A percentile compares a stretch with the other conserved stretches of the same genome.
Evolutionary conservation across 2,888 invertebrate genomes (phyloP).

Genomic region (Cartodere bifasciata): DNA sequence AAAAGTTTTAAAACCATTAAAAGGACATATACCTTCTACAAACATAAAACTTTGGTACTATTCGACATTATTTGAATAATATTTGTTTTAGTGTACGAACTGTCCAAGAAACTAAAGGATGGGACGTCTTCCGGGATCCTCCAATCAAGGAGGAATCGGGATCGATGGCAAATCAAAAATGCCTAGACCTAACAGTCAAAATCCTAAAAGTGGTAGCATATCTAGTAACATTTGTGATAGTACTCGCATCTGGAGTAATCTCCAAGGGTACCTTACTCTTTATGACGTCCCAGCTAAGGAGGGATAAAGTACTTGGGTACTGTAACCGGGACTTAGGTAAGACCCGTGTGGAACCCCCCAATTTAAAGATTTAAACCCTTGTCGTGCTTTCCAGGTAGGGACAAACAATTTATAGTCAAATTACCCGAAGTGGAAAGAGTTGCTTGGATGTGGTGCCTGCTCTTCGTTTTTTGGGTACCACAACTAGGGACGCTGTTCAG

Average conservation of each 20-base stretch:
- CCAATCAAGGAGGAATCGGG: slow-evolving; percentile 81
- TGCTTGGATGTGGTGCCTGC: slow-evolving; percentile 85
- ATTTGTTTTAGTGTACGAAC: slow-evolving; percentile 53
- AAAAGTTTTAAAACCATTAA: too few relatives aligned
- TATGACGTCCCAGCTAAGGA: slow-evolving; percentile 81
- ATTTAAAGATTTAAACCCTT: not conserved
- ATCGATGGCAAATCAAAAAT: slow-evolving; percentile 78
- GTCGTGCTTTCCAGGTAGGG: slow-evolving; percentile 51
- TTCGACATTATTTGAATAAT: too few relatives aligned
- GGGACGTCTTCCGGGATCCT: slow-evolving; percentile 92
- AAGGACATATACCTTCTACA: too few relatives aligned
- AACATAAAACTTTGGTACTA: too few relatives aligned
- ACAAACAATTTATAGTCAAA: slow-evolving; percentile 70
- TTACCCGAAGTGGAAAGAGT: slow-evolving; percentile 77
- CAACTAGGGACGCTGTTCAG: slow-evolving; percentile 79
- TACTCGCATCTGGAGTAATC: slow-evolving; percentile 73
- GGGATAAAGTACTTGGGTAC: slow-evolving; percentile 61
- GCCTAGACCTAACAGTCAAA: slow-evolving; percentile 74
- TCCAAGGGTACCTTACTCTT: slow-evolving; percentile 81
- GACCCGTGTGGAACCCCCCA: slow-evolving; percentile 17
- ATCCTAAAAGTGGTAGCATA: slow-evolving; percentile 76
- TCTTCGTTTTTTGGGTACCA: slow-evolving; percentile 78
- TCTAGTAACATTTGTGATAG: slow-evolving; percentile 70
- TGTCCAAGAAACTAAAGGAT: slow-evolving; percentile 81
- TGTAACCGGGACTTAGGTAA: slow-evolving; percentile 79